A percentile compares a stretch with the other conserved stretches of the same genome.
Conservation (phyloP, 2,797 vertebrate species). For the Sphenodon punctatus region DNA sequence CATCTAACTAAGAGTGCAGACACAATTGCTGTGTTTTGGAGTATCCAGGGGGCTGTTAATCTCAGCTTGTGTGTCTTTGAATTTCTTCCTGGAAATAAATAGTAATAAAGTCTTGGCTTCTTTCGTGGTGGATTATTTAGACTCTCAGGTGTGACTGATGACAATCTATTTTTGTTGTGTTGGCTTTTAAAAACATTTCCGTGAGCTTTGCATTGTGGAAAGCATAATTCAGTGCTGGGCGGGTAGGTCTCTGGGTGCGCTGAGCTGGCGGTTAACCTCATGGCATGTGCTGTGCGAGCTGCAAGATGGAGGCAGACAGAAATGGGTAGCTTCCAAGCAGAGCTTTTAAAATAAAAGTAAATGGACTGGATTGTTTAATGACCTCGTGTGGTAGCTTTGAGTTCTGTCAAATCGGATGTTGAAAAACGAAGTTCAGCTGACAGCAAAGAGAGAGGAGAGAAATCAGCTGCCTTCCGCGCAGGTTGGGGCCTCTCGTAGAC, state of each 20-base stretch:
- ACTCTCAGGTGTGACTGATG: constrained; percentile 65
- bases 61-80: neutral
- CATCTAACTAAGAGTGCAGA: neutral
- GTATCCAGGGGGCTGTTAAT: neutral
- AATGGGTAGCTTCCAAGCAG: constrained; percentile 61
- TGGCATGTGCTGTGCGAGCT: constrained; percentile 48
- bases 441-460: constrained; percentile 12
- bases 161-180: constrained; percentile 55
- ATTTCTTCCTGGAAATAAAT: constrained; percentile 46
- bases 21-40: constrained; percentile 2
- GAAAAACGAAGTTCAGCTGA: constrained; percentile 51
- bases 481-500: no score
- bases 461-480: neutral
- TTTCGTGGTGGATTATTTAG: constrained; percentile 51
- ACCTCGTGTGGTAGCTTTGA: constrained; percentile 45
- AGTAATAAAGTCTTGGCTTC: constrained; percentile 27
- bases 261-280: constrained; percentile 66
- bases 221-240: constrained; percentile 56
- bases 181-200: constrained; percentile 58
- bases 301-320: constrained; percentile 45
- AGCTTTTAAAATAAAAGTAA: constrained; percentile 72
- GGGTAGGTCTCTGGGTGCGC: constrained; percentile 50
- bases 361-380: constrained; percentile 68
- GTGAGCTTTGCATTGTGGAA: constrained; percentile 63
- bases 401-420: constrained; percentile 49